Evolutionary conservation across 2,797 vertebrate genomes (phyloP).

Genomic region (Erethizon dorsatum): DNA sequence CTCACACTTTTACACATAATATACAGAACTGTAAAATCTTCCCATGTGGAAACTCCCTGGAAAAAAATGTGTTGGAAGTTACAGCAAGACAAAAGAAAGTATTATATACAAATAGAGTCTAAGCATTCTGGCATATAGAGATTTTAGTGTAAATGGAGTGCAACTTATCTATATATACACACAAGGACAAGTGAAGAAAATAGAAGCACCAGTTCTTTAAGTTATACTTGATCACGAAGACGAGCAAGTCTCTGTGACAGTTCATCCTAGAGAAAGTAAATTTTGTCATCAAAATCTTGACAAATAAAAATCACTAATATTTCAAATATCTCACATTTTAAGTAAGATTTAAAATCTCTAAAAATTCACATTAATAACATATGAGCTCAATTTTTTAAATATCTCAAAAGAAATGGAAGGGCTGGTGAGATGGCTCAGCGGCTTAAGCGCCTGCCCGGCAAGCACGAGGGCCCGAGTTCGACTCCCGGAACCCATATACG

Average conservation of each 20-base stretch:
- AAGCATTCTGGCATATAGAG: conserved; percentile 69
- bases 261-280: conserved; percentile 87
- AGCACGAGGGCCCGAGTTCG: too few species aligned
- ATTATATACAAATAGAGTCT: conserved; percentile 74
- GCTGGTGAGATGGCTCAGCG: too few species aligned
- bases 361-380: conserved; percentile 19
- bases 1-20: conserved; percentile 80
- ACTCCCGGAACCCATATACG: too few species aligned
- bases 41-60: conserved; percentile 68
- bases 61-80: conserved; percentile 84
- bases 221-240: conserved; percentile 89
- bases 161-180: conserved; percentile 23
- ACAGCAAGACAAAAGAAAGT: conserved; percentile 76
- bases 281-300: conserved; percentile 54
- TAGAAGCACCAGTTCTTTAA: neutral
- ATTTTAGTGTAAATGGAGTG: conserved; percentile 21
- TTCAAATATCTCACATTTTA: conserved; percentile 51
- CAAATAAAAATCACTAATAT: conserved; percentile 44
- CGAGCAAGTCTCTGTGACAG: conserved; percentile 90
- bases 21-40: conserved; percentile 83
- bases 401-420: conserved; percentile 43
- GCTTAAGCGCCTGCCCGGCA: too few species aligned
- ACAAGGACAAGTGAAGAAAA: conserved; percentile 44
- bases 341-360: conserved; percentile 58
- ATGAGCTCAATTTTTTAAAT: conserved; percentile 15